Evolutionary conservation across 2,113 vertebrate species (phyloP), one percentile per base, ranked within the genome.

Genomic region (Corapipo altera): DNA sequence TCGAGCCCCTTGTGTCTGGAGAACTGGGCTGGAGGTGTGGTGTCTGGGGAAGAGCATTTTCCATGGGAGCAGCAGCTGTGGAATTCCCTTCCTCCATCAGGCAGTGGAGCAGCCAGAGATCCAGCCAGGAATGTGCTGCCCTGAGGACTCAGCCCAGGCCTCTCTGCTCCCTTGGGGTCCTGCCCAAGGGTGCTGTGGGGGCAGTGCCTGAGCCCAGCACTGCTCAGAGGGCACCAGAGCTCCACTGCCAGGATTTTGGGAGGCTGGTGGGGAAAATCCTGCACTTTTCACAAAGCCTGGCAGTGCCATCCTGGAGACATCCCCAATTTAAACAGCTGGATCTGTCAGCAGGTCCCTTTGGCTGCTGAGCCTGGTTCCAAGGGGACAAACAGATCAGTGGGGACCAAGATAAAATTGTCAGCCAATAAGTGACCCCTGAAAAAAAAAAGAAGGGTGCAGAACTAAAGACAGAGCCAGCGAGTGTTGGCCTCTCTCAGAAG

Each of bases 41-140:
- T 65, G 91, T 57, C 61, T 89, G 76, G 76, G 89, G 76, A 62
- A 41, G 52, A 74, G 64, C 28, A 7, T 43, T 44, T 83, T 80
- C 69, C 3, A 27, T 57, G 55, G 48, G 55, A 51, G 23, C 51
- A 80, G 74, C 62, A 91, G 79, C 89, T 84, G 57, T 86, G 94
- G 88, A 95, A 91, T 95, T 80, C 48, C 32, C 59, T 93, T 93
- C 92, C 89, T 87, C 43, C 2, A 2, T 27, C 78, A 76, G 80
- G 48, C 8, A 10, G 61, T 10, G 76, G 67, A 93, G 69, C 84
- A 92, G 86, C 87, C 6, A 2, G 61, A 62, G 46, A 86, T 75
- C 49, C 84, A 91, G 80, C 75, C 80, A 87, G 73, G 93, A 95
- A 96, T 92, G 89, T 89, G 70, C 52, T 91, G 94, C 52, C 82